These are phyloP conservation scores for Cynodonichthys magdalenae DNA, from an alignment of 2,797 vertebrate genomes.

Conservation along the genomic window DNA sequence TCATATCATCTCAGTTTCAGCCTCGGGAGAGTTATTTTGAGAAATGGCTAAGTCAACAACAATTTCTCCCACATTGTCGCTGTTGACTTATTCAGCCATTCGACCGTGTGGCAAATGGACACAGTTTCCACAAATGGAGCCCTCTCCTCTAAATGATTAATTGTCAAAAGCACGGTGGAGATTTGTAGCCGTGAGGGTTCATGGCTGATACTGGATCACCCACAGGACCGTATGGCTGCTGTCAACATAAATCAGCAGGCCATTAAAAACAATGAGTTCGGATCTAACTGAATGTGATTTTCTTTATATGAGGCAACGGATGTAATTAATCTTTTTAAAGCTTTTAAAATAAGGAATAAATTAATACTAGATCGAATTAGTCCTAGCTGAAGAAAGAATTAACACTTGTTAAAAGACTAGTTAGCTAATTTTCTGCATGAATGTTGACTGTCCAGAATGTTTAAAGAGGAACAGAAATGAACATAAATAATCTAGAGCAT, in stretches of 20 bases:
- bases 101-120: slow-evolving; percentile 75
- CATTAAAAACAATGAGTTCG: neutral
- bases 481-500: slow-evolving; percentile 24
- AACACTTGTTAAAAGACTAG: slow-evolving; percentile 5
- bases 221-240: slow-evolving; percentile 7
- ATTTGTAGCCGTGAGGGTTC: slow-evolving; percentile 45
- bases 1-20: slow-evolving; percentile 78
- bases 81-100: slow-evolving; percentile 82
- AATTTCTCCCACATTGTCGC: slow-evolving; percentile 67
- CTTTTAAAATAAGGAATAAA: slow-evolving; percentile 10
- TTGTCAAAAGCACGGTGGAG: slow-evolving; percentile 58
- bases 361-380: slow-evolving; percentile 6
- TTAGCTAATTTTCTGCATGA: slow-evolving; percentile 23
- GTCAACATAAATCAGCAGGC: slow-evolving; percentile 26
- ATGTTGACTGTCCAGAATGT: slow-evolving; percentile 23
- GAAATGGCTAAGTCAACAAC: slow-evolving; percentile 67
- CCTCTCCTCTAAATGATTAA: slow-evolving; percentile 77
- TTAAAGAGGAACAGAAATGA: slow-evolving; percentile 37
- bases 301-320: slow-evolving; percentile 16
- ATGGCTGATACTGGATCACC: slow-evolving; percentile 34
- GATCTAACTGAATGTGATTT: slow-evolving; percentile 21
- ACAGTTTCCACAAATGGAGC: slow-evolving; percentile 73
- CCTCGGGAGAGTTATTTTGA: slow-evolving; percentile 76
- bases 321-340: slow-evolving; percentile 1
- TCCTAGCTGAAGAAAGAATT: slow-evolving; percentile 10